Evolutionary conservation across 2,797 vertebrate species (phyloP).

Genomic region (Erethizon dorsatum): DNA sequence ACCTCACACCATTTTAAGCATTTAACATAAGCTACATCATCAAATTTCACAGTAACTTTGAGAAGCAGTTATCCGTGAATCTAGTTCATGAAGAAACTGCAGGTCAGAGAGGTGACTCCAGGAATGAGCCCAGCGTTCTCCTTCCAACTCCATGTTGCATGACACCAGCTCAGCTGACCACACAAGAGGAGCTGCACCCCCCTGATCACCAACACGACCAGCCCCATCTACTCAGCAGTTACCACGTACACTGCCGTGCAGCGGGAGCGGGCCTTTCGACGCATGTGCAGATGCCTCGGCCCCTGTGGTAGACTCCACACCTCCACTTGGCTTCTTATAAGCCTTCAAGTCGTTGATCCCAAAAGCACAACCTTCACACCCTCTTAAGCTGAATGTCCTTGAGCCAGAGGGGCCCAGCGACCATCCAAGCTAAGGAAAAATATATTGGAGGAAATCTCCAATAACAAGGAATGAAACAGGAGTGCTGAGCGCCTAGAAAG

Average conservation of each 20-base stretch:
- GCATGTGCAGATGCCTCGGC: background rate
- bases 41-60: background rate
- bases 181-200: too few species aligned
- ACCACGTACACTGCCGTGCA: rapidly evolving
- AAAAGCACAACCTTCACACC: background rate
- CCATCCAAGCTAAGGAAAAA: background rate
- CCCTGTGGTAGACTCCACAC: background rate
- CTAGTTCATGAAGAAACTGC: background rate
- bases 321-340: background rate
- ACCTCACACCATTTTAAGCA: too few species aligned
- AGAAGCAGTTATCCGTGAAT: background rate
- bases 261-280: background rate
- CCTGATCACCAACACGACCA: background rate
- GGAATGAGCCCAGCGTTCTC: background rate
- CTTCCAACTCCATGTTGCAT: background rate
- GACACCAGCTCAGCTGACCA: background rate
- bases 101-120: background rate
- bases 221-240: rapidly evolving
- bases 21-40: background rate
- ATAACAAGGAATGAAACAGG: background rate
- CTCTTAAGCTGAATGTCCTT: background rate
- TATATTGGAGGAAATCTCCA: background rate
- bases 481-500: background rate
- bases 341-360: too few species aligned
- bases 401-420: background rate